Conservation (phyloP, 53 echinoderm and acorn worm species). For the Hippasteria phrygiana region DNA sequence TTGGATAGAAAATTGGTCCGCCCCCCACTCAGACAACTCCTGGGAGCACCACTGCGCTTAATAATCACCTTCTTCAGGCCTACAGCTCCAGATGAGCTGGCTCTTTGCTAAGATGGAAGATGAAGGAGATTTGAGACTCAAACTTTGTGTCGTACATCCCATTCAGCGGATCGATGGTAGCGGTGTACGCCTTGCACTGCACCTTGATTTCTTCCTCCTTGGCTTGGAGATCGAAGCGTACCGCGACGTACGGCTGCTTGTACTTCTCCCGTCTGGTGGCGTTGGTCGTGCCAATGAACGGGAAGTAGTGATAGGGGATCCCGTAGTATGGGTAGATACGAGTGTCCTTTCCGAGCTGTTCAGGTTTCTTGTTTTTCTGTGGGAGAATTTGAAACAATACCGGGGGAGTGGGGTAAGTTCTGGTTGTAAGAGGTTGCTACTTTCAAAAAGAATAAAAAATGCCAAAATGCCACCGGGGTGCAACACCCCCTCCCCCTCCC, state of each 20-base stretch:
- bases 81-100: conserved; percentile 36
- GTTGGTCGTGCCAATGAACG: conserved; percentile 64
- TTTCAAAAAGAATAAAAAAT: no score
- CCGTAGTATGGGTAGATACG: conserved; percentile 69
- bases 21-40: not conserved
- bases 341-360: conserved; percentile 52
- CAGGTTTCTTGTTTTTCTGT: conserved; percentile 70
- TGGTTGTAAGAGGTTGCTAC: no score
- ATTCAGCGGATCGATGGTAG: conserved; percentile 66
- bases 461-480: no score
- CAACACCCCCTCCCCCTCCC: no score
- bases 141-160: conserved; percentile 77
- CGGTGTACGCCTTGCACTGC: conserved; percentile 75
- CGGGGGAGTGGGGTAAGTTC: no score
- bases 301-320: conserved; percentile 74
- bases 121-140: conserved; percentile 51
- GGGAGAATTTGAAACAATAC: not conserved
- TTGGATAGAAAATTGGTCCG: no score
- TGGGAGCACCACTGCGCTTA: no score
- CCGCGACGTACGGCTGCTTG: conserved; percentile 71
- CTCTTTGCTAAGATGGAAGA: conserved; percentile 35
- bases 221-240: conserved; percentile 59
- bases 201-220: conserved; percentile 64
- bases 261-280: conserved; percentile 55
- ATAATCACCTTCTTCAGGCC: not conserved